Evolutionary conservation across 2,113 vertebrate genomes (phyloP).

Genomic region (Campylomormyrus tamandua): DNA sequence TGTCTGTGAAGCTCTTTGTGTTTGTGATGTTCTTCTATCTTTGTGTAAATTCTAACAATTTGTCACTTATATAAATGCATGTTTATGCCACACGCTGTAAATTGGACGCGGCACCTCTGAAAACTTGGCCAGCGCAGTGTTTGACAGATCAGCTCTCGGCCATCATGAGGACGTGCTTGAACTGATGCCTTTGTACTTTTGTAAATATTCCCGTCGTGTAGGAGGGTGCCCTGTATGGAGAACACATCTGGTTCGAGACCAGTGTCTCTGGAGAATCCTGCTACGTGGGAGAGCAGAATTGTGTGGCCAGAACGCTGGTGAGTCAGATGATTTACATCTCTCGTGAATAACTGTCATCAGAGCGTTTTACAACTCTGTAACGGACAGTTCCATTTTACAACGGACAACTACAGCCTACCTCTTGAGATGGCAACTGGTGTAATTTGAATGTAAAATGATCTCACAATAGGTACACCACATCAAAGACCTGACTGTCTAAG

Average conservation of each 20-base stretch:
- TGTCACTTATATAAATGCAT: background rate
- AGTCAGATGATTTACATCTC: constrained; percentile 33
- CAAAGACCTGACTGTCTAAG: background rate
- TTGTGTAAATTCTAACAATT: background rate
- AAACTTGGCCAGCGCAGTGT: background rate
- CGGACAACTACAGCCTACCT: background rate
- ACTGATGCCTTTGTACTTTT: background rate
- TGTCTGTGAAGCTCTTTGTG: background rate
- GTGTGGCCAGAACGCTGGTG: constrained; percentile 82
- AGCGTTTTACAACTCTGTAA: background rate
- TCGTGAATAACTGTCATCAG: background rate
- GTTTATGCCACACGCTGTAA: background rate
- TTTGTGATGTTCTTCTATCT: background rate
- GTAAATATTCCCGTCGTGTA: constrained; percentile 37
- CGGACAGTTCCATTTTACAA: background rate
- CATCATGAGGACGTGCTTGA: no score
- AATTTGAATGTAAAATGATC: background rate
- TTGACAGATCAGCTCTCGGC: background rate
- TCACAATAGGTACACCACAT: background rate
- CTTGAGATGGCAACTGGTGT: background rate
- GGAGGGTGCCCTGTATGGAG: constrained; percentile 82
- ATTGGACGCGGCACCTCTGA: background rate
- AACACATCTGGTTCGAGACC: constrained; percentile 94
- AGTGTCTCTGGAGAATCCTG: constrained; percentile 89
- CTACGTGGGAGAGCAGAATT: constrained; percentile 90